Evolutionary conservation across 30 jellyfish, hydroid and myxozoan species (phyloP), one percentile per base, ranked within the genome.

Genomic region (Aurelia coerulea): DNA sequence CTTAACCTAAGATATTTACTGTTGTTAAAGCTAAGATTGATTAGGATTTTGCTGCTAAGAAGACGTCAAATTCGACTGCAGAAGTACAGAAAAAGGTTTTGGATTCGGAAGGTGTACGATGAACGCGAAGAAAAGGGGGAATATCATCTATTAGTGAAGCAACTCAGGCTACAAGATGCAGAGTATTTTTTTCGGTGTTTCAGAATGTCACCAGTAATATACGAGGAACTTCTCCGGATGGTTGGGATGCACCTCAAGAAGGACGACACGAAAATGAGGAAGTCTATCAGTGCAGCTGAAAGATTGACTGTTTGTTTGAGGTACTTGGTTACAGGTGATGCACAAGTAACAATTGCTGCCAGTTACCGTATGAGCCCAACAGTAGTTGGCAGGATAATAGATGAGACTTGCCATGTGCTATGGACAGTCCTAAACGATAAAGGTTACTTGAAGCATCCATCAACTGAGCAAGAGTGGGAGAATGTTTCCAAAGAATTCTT

Each of bases 81-180:
- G 72, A 70, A 84, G 62, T 84, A 50, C 52, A 73, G 67, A 60
- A 73, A 73, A 41, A 66, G 87, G 34, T 73, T 84, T 65, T 68
- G 91, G 91, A 58, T 70, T 39, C 64, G 86, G 41, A 81, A 81
- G 63, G 68, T 81, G 18, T 67, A 79, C 90, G 50, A 63, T 23
- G 90, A 76, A 62, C 72, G 87, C 2, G 59, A 58, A 64, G 49
- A 62, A 14, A 81, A 81, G 18, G 91, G 78, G 10, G 91, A 68
- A 51, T 81, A 35, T 53, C 84, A 81, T 60, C 84, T 81, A 17
- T 58, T 66, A 19, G 70, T 79, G 16, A 56, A 52, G 15, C 79
- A 78, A 58, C 79, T 78, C 53, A 42, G 53, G 53, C 53, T 42
- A 10, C 53, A 6, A 3, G 53, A 42, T 42, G 10, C 53, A 42